These are phyloP conservation scores for Salvelinus sp. DNA, from an alignment of 2,113 vertebrate genomes.

Conservation along the genomic window DNA sequence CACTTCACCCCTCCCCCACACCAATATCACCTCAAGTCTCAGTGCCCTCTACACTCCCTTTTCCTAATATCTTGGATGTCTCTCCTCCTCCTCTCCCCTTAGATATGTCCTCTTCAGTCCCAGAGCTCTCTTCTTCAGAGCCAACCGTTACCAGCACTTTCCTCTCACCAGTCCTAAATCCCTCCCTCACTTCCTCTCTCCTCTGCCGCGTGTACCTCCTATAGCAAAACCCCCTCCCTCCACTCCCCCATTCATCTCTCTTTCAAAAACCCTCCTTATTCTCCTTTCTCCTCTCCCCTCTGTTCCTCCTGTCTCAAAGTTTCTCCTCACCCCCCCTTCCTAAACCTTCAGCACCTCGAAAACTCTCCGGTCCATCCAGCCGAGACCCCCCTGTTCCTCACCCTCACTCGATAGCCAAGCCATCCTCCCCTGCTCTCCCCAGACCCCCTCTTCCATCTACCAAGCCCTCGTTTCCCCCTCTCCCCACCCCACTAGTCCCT, in stretches of 20 bases:
- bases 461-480: not conserved
- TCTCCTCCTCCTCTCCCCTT: no score
- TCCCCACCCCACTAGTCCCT: not conserved
- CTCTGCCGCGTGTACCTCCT: slow-evolving; percentile 27
- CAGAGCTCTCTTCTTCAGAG: no score
- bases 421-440: slow-evolving; percentile 25
- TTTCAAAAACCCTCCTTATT: no score
- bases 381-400: slow-evolving; percentile 6
- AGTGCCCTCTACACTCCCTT: no score
- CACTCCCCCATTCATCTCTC: no score
- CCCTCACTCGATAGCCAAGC: slow-evolving; percentile 1
- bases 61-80: no score
- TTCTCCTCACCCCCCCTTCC: not conserved
- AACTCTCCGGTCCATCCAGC: not conserved
- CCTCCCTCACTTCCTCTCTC: slow-evolving; percentile 6
- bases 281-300: no score
- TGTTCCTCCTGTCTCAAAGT: not conserved
- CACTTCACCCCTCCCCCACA: not conserved
- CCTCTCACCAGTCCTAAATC: not conserved
- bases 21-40: not conserved
- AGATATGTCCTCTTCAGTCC: no score
- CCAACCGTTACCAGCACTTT: not conserved
- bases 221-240: slow-evolving; percentile 23
- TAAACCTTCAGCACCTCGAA: slow-evolving; percentile 3
- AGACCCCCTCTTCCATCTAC: slow-evolving; percentile 20